phyloP scores from a whole-genome alignment of 2,113 vertebrate genomes.

The Brienomyrus brachyistius region DNA sequence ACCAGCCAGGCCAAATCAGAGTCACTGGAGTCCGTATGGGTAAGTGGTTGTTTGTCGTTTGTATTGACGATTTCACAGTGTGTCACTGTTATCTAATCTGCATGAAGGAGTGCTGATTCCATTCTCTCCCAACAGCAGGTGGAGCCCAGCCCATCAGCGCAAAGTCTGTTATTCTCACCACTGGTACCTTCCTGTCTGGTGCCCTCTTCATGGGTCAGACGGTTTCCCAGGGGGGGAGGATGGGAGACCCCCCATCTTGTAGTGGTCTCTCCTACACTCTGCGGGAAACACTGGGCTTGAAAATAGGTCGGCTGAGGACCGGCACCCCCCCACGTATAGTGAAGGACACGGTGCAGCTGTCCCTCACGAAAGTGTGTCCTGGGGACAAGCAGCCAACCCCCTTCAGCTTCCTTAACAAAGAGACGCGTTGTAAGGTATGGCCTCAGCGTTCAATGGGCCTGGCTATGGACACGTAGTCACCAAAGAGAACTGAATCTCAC shows the following conservation, averaged over 20 bases:
- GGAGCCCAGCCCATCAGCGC: conserved; percentile 53
- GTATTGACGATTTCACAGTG: neutral
- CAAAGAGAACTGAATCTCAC: neutral
- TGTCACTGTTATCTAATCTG: neutral
- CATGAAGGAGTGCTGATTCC: neutral
- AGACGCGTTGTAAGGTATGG: conserved; percentile 54
- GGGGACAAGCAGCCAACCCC: conserved; percentile 73
- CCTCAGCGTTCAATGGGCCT: neutral
- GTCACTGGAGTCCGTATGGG: conserved; percentile 75
- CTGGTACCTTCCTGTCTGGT: conserved; percentile 86
- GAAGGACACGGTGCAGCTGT: conserved; percentile 75
- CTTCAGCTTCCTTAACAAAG: conserved; percentile 82
- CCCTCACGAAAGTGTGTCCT: conserved; percentile 46
- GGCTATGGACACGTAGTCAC: neutral
- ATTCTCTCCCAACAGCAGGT: conserved; percentile 52
- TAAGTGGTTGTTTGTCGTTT: conserved; percentile 38
- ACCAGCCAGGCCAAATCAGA: conserved; percentile 60
- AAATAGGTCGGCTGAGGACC: conserved; percentile 78
- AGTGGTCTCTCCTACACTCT: conserved; percentile 73
- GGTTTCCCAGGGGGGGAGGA: conserved; percentile 71
- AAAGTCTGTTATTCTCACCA: conserved; percentile 77
- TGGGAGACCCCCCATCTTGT: conserved; percentile 78
- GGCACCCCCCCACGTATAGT: conserved; percentile 84
- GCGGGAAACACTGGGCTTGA: conserved; percentile 71
- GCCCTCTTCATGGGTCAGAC: conserved; percentile 71